Conservation (phyloP, 2,797 vertebrate genomes). For the Microctenopoma steveboyesi region DNA sequence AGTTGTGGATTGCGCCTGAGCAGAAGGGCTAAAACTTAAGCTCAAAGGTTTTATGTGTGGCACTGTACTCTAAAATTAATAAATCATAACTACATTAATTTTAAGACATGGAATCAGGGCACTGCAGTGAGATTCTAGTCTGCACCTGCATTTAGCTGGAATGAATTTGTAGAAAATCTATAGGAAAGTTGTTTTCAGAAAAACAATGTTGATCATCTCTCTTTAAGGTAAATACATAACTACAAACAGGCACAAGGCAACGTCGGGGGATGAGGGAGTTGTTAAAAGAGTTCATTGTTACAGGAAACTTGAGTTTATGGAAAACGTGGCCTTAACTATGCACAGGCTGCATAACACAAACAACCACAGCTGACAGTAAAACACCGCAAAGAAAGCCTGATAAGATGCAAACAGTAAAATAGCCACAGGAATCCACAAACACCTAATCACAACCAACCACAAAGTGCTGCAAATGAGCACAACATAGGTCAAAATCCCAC, state of each 20-base stretch:
- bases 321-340: constrained; percentile 34
- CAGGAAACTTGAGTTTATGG: constrained; percentile 49
- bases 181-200: neutral
- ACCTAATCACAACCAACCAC: constrained; percentile 48
- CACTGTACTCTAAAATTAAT: constrained; percentile 5
- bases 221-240: constrained; percentile 7
- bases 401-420: constrained; percentile 53
- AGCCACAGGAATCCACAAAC: constrained; percentile 52
- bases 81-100: constrained; percentile 13
- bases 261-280: constrained; percentile 14
- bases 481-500: constrained; percentile 35
- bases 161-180: constrained; percentile 1
- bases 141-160: constrained; percentile 12
- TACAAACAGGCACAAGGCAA: constrained; percentile 20
- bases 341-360: constrained; percentile 34
- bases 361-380: constrained; percentile 41
- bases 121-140: neutral
- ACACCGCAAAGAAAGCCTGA: constrained; percentile 45
- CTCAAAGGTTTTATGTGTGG: constrained; percentile 13
- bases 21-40: constrained; percentile 17
- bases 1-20: constrained; percentile 16
- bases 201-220: constrained; percentile 6
- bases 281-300: constrained; percentile 42
- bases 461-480: constrained; percentile 60
- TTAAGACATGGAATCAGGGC: constrained; percentile 2